phyloP scores from a whole-genome alignment of 2,797 vertebrate species.

The Anomalospiza imberbis region DNA sequence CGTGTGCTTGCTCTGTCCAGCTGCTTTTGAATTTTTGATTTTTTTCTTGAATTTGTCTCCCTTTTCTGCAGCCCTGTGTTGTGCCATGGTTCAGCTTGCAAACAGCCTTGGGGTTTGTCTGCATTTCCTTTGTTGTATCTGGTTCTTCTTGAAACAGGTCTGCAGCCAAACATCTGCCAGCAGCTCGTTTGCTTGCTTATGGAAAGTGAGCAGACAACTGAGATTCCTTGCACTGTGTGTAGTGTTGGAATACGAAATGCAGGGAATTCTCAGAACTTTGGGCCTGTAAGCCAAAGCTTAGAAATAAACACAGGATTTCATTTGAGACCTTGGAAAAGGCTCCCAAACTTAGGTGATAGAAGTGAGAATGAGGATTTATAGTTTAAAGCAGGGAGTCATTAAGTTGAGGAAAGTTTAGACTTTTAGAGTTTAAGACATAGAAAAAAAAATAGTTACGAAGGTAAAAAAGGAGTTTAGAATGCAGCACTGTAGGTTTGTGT shows the following conservation, averaged over 20 bases:
- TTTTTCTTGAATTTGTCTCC: neutral
- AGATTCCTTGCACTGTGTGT: neutral
- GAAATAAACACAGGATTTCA: neutral
- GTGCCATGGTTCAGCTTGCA: neutral
- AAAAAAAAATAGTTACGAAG: neutral
- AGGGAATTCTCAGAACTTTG: neutral
- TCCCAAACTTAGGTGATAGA: neutral
- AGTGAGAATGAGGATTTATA: neutral
- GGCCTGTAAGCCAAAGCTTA: neutral
- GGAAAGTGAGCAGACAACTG: neutral
- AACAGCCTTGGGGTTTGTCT: neutral
- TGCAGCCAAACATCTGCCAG: neutral
- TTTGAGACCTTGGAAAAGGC: neutral
- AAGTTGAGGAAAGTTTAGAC: neutral
- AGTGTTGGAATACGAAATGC: neutral
- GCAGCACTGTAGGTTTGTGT: neutral
- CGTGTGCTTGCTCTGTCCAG: neutral
- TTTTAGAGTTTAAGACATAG: neutral
- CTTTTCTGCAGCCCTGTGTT: neutral
- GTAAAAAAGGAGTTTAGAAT: neutral
- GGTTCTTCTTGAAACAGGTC: neutral
- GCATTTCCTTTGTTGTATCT: neutral
- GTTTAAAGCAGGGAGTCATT: neutral
- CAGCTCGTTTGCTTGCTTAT: neutral
- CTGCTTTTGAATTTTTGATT: neutral